A percentile compares a stretch with the other conserved stretches of the same genome.
These are phyloP conservation scores for Camponotus pennsylvanicus DNA, from an alignment of 1,140 invertebrate genomes.

Conservation along the genomic window DNA sequence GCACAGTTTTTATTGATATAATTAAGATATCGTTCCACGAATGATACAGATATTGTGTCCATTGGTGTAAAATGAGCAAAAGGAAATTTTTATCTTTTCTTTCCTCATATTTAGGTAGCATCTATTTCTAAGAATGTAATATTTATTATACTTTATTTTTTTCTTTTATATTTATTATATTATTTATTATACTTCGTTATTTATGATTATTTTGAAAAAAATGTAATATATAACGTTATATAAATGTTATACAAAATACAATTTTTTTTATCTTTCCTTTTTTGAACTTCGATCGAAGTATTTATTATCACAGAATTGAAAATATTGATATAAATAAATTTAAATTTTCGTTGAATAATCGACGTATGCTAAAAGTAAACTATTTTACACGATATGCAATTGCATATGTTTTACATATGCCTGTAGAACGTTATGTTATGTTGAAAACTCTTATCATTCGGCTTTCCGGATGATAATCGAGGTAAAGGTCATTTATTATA, in stretches of 20 bases:
- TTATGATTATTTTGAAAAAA: too few species aligned
- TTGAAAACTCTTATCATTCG: conserved; percentile 21
- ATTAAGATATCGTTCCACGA: neutral
- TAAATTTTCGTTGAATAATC: neutral
- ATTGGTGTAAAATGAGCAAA: neutral
- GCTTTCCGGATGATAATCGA: neutral
- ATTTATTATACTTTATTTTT: neutral
- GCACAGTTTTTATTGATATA: neutral
- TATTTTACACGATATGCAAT: neutral
- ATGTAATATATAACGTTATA: too few species aligned
- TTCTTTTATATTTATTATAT: too few species aligned
- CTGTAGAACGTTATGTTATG: neutral
- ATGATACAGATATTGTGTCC: neutral
- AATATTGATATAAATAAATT: neutral
- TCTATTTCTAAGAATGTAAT: neutral
- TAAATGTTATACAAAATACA: too few species aligned
- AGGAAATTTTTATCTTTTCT: neutral
- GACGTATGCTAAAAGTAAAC: neutral
- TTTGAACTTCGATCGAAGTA: too few species aligned
- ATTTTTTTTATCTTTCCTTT: too few species aligned
- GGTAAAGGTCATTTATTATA: neutral
- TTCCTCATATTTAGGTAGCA: neutral
- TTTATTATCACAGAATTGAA: too few species aligned
- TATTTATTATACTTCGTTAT: too few species aligned
- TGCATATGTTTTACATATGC: neutral